phyloP scores from a whole-genome alignment of 2,113 vertebrate species.

The Rhombomys opimus region DNA sequence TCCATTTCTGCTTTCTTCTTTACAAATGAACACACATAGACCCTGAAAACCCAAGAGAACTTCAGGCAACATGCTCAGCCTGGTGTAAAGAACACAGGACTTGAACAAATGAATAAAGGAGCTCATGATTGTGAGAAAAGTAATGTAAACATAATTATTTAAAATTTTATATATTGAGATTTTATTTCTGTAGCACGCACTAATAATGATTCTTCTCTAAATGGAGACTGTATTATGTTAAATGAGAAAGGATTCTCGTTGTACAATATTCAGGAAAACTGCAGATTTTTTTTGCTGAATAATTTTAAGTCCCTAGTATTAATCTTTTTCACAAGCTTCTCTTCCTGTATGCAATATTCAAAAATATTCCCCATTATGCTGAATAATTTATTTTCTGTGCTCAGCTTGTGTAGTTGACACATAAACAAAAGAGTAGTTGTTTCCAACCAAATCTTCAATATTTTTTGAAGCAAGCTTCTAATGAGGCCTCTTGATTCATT shows the following conservation, averaged over 20 bases:
- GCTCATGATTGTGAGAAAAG: background rate
- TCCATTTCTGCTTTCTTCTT: background rate
- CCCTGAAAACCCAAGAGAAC: background rate
- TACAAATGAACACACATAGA: background rate
- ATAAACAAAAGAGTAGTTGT: background rate
- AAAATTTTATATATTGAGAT: background rate
- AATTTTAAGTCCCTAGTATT: background rate
- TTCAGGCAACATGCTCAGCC: background rate
- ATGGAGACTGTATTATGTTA: background rate
- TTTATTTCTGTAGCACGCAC: background rate
- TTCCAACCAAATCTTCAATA: background rate
- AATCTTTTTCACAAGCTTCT: background rate
- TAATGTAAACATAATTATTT: background rate
- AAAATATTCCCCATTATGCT: background rate
- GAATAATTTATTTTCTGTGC: constrained; percentile 1
- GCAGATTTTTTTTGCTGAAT: background rate
- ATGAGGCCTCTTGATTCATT: background rate
- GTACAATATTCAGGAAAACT: background rate
- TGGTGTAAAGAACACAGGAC: background rate
- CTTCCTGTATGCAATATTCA: constrained; percentile 7
- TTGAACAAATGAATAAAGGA: background rate
- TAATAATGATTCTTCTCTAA: background rate
- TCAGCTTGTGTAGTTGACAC: background rate
- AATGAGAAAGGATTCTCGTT: background rate
- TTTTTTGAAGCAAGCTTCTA: background rate